Percentiles rank a stretch among this genome's conserved stretches.
Evolutionary conservation across 2,797 vertebrate genomes (phyloP).

Genomic region (Galago senegalensis): DNA sequence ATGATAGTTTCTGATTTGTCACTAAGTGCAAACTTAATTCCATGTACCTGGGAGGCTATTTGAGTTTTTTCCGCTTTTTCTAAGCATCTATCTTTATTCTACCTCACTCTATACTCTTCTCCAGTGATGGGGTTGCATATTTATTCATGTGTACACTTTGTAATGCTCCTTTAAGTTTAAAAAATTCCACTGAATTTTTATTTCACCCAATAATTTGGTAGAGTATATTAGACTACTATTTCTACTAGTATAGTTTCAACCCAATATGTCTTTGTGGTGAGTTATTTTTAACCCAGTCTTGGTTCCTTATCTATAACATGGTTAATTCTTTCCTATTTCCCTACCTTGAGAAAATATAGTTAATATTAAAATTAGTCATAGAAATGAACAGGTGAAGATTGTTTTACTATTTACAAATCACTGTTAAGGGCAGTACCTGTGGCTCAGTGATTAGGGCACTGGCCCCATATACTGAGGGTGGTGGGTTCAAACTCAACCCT

Average conservation of each 20-base stretch:
- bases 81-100: background rate
- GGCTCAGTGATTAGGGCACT: no score
- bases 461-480: no score
- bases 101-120: background rate
- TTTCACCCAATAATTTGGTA: background rate
- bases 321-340: background rate
- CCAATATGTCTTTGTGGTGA: background rate
- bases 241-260: background rate
- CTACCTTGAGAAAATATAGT: background rate
- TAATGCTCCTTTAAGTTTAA: background rate
- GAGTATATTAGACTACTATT: background rate
- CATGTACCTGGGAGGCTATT: background rate
- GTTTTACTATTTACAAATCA: background rate
- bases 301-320: background rate
- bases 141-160: background rate
- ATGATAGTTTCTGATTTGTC: constrained; percentile 23
- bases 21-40: background rate
- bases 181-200: background rate
- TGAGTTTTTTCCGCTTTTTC: background rate
- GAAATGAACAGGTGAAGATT: background rate
- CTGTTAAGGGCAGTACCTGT: background rate
- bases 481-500: no score
- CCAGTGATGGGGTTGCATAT: fast-evolving
- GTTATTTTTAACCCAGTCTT: background rate
- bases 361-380: background rate